A percentile compares a stretch with the other conserved stretches of the same genome.
phyloP scores from a whole-genome alignment of 2,113 vertebrate species.

The Speoplatyrhinus poulsoni region DNA sequence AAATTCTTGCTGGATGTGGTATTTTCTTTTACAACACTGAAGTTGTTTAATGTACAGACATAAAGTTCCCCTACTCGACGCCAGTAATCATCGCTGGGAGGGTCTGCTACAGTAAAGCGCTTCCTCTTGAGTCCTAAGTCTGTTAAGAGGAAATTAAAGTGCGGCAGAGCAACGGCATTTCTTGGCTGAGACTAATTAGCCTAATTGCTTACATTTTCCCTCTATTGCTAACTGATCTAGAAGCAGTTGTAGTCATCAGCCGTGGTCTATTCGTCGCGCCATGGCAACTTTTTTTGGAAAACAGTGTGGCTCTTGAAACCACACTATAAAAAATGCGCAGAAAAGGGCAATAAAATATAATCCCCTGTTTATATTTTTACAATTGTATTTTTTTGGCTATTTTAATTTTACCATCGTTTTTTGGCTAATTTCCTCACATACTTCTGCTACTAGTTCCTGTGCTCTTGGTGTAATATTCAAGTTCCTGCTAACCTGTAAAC shows the following conservation, averaged over 20 bases:
- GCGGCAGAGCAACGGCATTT: not conserved
- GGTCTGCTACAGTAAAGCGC: conserved; percentile 5
- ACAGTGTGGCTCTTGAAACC: conserved; percentile 7
- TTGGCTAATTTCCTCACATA: not conserved
- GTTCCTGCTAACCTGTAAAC: too few relatives aligned
- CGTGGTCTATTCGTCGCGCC: not conserved
- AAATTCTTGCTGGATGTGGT: conserved; percentile 8
- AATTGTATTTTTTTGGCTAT: conserved; percentile 1
- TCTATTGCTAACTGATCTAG: not conserved
- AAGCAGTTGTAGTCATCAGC: not conserved
- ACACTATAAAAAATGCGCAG: conserved; percentile 12
- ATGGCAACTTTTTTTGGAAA: conserved; percentile 5
- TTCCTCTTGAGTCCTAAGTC: conserved; percentile 2
- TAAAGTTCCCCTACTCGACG: not conserved
- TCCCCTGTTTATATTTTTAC: conserved; percentile 2
- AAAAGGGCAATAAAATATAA: conserved; percentile 15
- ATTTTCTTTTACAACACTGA: conserved; percentile 6
- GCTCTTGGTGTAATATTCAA: not conserved
- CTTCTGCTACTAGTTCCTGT: not conserved
- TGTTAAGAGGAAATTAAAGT: conserved; percentile 16
- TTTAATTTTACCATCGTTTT: not conserved
- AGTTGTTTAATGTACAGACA: conserved; percentile 6
- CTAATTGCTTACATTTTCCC: conserved; percentile 17
- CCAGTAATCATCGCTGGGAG: conserved; percentile 1
- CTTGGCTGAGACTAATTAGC: conserved; percentile 8